Conservation (phyloP, 2,797 vertebrate genomes). For the Spinibarbus caldwelli region DNA sequence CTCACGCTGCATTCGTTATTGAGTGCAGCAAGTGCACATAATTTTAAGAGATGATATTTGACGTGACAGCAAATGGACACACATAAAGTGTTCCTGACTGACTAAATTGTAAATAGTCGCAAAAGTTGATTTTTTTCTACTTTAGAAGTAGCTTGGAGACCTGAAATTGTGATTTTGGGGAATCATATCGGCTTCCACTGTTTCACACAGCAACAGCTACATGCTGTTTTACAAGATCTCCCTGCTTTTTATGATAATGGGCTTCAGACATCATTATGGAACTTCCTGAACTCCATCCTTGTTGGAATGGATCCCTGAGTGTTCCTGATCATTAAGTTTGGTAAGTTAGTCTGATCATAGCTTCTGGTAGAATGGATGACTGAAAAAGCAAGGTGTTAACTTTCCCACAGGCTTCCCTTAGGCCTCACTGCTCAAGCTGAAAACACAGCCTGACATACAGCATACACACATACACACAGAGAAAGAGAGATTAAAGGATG, state of each 20-base stretch:
- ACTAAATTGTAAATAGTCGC: background rate
- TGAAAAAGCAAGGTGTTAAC: conserved; percentile 16
- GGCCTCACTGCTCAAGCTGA: conserved; percentile 39
- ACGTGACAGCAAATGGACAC: background rate
- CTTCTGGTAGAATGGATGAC: conserved; percentile 16
- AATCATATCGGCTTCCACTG: background rate
- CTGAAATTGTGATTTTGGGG: background rate
- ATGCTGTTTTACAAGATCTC: background rate
- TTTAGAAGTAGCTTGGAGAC: background rate
- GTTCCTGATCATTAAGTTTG: background rate
- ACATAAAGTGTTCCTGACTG: background rate
- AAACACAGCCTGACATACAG: conserved; percentile 24
- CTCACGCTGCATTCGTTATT: background rate
- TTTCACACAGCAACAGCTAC: background rate
- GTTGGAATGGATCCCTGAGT: background rate
- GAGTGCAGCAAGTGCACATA: background rate
- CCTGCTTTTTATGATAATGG: background rate
- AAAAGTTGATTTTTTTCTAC: background rate
- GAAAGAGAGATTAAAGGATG: conserved; percentile 35
- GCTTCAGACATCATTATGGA: conserved; percentile 5
- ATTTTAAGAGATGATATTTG: background rate
- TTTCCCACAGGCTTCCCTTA: conserved; percentile 32
- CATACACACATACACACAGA: conserved; percentile 1
- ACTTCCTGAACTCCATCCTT: conserved; percentile 1
- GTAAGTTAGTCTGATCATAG: conserved; percentile 4